Evolutionary conservation across 2,888 invertebrate genomes (phyloP).

Genomic region (Agonopterix subpropinquella): DNA sequence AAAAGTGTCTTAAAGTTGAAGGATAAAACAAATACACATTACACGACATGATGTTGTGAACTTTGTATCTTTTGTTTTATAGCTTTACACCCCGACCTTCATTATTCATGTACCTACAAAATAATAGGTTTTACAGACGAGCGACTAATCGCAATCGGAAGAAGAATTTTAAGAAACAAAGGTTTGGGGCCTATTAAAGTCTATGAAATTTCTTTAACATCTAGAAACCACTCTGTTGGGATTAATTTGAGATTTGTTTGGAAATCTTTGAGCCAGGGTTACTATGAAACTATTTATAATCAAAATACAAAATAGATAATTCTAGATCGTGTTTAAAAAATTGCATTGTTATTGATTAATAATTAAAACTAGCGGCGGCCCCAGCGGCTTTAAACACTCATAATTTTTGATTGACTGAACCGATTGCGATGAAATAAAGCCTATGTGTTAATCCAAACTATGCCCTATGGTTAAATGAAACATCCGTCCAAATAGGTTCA

Average conservation of each 20-base stretch:
- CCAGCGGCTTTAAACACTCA: too few species aligned
- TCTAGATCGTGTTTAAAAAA: too few species aligned
- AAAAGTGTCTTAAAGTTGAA: background rate
- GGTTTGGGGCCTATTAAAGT: background rate
- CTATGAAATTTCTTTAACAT: background rate
- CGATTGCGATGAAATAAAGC: too few species aligned
- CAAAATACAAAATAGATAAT: too few species aligned
- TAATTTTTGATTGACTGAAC: too few species aligned
- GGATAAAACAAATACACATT: slow-evolving; percentile 1
- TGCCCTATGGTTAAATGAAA: too few species aligned
- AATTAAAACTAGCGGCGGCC: too few species aligned
- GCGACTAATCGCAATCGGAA: background rate
- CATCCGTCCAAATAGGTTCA: too few species aligned
- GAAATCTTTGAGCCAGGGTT: background rate
- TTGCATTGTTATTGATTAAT: too few species aligned
- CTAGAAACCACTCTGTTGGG: too few species aligned
- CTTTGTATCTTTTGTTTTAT: slow-evolving; percentile 2
- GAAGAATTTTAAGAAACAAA: background rate
- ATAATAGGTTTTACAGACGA: background rate
- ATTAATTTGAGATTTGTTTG: background rate
- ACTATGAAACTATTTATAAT: too few species aligned
- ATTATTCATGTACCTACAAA: slow-evolving; percentile 1
- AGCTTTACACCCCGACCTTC: slow-evolving; percentile 4
- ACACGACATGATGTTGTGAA: background rate
- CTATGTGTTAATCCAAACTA: too few species aligned